Evolutionary conservation across 1,140 invertebrate species (phyloP), one percentile per base, ranked within the genome.

Genomic region (Dermatophagoides farinae): DNA sequence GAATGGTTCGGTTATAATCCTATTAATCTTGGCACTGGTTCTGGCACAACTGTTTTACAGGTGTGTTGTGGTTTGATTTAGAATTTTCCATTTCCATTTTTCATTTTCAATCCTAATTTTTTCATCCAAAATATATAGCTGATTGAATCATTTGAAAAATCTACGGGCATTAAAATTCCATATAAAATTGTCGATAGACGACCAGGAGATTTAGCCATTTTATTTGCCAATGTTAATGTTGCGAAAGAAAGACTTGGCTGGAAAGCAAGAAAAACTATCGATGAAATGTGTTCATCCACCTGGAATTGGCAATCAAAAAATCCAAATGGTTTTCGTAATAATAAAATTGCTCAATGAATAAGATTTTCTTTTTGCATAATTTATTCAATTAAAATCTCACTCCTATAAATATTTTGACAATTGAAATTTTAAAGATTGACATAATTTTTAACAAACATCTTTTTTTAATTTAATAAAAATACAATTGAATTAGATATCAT

Each of bases 11-110:
- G 20, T n/a, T 62, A 25, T 83, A 68, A 86, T 73, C 79, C 85
- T 1, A 91, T 91, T 66, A 98, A 98, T 76, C 75, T 98, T 61
- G 95, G 95, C n/a, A 96, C 91, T 8, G 93, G 95, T 1, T 78
- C 79, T 22, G 93, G 95, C 0, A 85, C 86, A 70, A 92, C 89
- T 0, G 93, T 97, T 0, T 71, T 96, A 18, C 31, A 62, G n/a
- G 54, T 41, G 43, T 2, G 10, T 41, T 12, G n/a, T 31, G n/a
- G 14, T 53, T 38, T 16, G 16, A 25, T 53, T 16, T 53, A 31
- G 6, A 6, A 37, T 38, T 37, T 16, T 8, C 5, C 1, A 14
- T 22, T 22, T 6, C 11, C 2, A 20, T n/a, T 46, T 46, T 46
- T 46, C 31, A 20, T 44, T 50, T 2, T 12, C 20, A 18, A 50